Conservation (phyloP, 2,797 vertebrate genomes). For the Urophycis tenuis region DNA sequence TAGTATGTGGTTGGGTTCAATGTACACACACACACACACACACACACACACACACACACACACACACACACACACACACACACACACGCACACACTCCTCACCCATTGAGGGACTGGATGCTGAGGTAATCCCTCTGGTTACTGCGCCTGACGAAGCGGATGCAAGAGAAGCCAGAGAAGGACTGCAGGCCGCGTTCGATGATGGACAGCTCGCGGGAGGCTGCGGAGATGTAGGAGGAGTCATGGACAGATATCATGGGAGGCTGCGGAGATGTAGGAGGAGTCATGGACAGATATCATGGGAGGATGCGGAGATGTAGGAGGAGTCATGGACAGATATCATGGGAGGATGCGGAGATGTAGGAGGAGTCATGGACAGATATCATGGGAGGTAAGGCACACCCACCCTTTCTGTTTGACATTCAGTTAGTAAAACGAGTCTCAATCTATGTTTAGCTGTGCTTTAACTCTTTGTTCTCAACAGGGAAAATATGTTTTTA, state of each 20-base stretch:
- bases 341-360: no score
- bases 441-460: background rate
- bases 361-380: no score
- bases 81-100: background rate
- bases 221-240: conserved; percentile 12
- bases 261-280: no score
- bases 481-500: background rate
- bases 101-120: conserved; percentile 41
- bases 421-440: background rate
- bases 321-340: no score
- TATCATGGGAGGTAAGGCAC: background rate
- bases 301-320: no score
- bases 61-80: background rate
- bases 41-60: conserved; percentile 10
- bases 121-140: conserved; percentile 31
- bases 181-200: conserved; percentile 36
- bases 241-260: background rate
- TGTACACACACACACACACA: background rate
- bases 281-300: no score
- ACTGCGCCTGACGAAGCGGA: conserved; percentile 26
- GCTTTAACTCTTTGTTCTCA: no score
- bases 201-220: conserved; percentile 30
- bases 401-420: background rate
- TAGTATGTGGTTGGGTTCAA: background rate
- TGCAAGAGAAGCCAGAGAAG: conserved; percentile 33